Evolutionary conservation across 2,888 invertebrate species (phyloP), one percentile per base, ranked within the genome.

Genomic region (Mamestra brassicae): DNA sequence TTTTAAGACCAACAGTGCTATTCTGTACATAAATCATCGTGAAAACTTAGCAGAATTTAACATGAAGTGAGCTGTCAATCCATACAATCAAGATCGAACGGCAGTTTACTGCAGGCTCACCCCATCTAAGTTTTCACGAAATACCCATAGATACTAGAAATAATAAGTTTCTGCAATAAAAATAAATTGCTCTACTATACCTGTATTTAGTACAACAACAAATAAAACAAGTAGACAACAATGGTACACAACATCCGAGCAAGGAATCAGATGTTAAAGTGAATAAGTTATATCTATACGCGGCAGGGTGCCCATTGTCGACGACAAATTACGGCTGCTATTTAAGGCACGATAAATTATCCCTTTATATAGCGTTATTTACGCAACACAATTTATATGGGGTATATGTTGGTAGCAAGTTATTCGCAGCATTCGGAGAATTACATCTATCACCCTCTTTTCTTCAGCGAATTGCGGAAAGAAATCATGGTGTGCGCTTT

Each of bases 201-300:
- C 26, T 57, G 50, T n/a, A 65, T 54, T 45, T 52, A 45, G 36
- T 63, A 58, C 58, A 75, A 74, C 62, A 77, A 80, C 55, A 77
- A 63, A 86, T 78, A 67, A 67, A 76, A 82, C 75, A 74, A 78
- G 64, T 63, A 71, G 55, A 78, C 63, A 79, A 92, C 91, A 93
- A 90, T 87, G 83, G 90, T 76, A 86, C 87, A 90, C 90, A 90
- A 91, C 92, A 92, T 92, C 90, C 82, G 90, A 87, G 85, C 87
- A 91, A 92, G 92, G 90, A 93, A 94, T 93, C 92, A 92, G 90
- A 93, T 91, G 94, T 92, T 94, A 91, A 90, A 91, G 90, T 88
- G 92, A 91, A 92, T 92, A 93, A 94, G 92, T 94, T 94, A 93
- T 93, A 91, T 89, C 88, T 88, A 90, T 89, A 81, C 78, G 68